A percentile compares a stretch with the other conserved stretches of the same genome.
phyloP scores from a whole-genome alignment of 2,113 vertebrate genomes.

The Hydrochoerus hydrochaeris region DNA sequence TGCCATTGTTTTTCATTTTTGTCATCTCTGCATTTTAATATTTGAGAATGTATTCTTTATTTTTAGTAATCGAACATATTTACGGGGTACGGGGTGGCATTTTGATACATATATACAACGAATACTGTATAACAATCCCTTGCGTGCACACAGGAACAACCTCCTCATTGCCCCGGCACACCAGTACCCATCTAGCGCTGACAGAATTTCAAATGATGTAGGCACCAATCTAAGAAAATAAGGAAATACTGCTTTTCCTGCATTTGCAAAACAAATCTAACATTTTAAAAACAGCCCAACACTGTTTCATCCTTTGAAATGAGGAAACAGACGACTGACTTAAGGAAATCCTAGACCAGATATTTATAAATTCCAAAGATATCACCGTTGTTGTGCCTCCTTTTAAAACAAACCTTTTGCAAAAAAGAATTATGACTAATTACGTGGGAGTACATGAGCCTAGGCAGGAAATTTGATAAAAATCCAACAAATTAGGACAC shows the following conservation, averaged over 20 bases:
- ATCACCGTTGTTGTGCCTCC: conserved; percentile 42
- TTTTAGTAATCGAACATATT: background rate
- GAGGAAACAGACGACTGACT: conserved; percentile 71
- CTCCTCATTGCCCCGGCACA: background rate
- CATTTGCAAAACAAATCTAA: conserved; percentile 76
- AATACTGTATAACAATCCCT: background rate
- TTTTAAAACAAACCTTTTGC: conserved; percentile 66
- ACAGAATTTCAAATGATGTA: conserved; percentile 55
- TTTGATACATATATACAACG: background rate
- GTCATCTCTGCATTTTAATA: background rate
- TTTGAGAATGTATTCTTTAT: background rate
- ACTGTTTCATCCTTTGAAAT: conserved; percentile 63
- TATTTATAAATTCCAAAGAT: conserved; percentile 73
- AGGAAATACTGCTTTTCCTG: conserved; percentile 70
- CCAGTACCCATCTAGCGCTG: background rate
- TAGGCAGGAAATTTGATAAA: conserved; percentile 71
- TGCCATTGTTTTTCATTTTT: background rate
- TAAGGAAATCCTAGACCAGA: conserved; percentile 70
- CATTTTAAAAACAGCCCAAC: conserved; percentile 65
- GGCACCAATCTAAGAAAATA: conserved; percentile 65
- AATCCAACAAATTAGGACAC: conserved; percentile 64
- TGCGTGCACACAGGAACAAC: background rate
- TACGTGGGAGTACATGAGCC: conserved; percentile 56
- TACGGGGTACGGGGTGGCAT: background rate
- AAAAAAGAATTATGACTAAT: conserved; percentile 73